phyloP scores from a whole-genome alignment of 2,113 vertebrate species.

The Chionodraco myersi region DNA sequence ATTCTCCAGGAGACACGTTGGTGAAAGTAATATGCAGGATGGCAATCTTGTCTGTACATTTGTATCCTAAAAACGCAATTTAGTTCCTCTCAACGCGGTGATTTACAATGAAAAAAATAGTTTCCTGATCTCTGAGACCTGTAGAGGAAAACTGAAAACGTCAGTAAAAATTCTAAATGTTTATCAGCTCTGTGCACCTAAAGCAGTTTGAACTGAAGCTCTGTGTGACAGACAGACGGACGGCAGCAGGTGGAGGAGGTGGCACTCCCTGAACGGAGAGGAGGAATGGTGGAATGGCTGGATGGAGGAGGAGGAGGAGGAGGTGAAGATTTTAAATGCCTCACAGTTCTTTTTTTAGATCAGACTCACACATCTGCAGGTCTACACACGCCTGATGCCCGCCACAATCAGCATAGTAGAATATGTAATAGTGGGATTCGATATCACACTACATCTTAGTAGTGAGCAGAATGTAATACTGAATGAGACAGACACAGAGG shows the following conservation, averaged over 20 bases:
- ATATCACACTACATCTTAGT: background rate
- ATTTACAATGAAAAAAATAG: background rate
- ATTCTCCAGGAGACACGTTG: background rate
- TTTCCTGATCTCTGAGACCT: background rate
- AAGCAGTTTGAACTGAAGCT: slow-evolving; percentile 38
- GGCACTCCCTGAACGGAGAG: slow-evolving; percentile 53
- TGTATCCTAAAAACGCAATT: background rate
- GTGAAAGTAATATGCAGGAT: background rate
- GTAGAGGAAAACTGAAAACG: background rate
- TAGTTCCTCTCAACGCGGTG: background rate
- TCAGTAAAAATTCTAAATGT: background rate
- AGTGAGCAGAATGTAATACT: background rate
- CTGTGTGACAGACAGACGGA: slow-evolving; percentile 47
- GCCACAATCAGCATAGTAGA: background rate
- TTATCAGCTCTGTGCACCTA: background rate
- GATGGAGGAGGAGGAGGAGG: slow-evolving; percentile 35
- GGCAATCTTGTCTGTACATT: background rate
- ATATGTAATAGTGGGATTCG: background rate
- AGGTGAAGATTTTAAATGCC: slow-evolving; percentile 70
- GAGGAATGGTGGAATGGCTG: slow-evolving; percentile 58
- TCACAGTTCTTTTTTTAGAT: slow-evolving; percentile 69
- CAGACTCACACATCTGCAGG: slow-evolving; percentile 68
- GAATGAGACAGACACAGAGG: background rate
- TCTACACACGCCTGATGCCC: slow-evolving; percentile 39
- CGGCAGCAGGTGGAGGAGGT: slow-evolving; percentile 72